Conservation (phyloP, 2,888 invertebrate species). For the Rhamphomyia laevipes region DNA sequence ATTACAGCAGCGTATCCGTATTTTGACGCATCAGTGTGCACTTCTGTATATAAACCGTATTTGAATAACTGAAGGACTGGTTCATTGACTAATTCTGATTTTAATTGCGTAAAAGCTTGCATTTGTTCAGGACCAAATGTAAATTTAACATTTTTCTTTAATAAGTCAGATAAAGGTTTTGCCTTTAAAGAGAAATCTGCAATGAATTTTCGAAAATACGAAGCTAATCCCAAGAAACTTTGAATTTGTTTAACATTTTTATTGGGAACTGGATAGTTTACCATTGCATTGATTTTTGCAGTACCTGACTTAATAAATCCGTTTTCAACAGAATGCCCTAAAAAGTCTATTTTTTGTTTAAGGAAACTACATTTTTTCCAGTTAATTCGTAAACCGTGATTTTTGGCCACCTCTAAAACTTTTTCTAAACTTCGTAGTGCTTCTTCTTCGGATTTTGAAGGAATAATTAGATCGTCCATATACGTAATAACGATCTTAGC, state of each 20-base stretch:
- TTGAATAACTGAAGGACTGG: too few species aligned
- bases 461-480: conserved; percentile 4
- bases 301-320: not conserved
- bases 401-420: not conserved
- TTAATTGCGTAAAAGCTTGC: too few species aligned
- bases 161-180: conserved; percentile 3
- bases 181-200: conserved; percentile 4
- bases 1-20: too few species aligned
- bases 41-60: too few species aligned
- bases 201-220: conserved; percentile 8
- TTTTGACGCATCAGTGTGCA: too few species aligned
- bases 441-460: not conserved
- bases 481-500: not conserved
- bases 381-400: not conserved
- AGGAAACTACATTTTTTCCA: not conserved
- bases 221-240: conserved; percentile 9
- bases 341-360: not conserved
- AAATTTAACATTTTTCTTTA: too few species aligned
- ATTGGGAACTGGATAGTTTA: not conserved
- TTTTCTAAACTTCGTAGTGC: not conserved
- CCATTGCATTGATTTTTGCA: not conserved
- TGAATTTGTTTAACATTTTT: conserved; percentile 7
- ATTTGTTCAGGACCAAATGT: too few species aligned
- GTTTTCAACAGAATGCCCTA: not conserved
- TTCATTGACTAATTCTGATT: too few species aligned